phyloP scores from a whole-genome alignment of 1,140 invertebrate genomes.

The Panagrolaimus sp. region DNA sequence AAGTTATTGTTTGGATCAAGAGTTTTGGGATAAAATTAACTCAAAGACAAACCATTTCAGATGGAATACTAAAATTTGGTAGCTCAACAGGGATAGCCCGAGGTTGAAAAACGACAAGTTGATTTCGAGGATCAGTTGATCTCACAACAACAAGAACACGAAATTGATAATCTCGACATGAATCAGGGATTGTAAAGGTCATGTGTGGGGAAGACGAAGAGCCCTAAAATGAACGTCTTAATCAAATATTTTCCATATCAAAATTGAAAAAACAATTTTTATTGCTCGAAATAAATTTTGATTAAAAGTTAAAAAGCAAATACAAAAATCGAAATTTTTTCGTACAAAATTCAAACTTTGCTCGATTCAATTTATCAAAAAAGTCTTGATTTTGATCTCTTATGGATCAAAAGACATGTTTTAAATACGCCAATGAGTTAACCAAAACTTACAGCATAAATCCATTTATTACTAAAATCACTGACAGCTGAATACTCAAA shows the following conservation, averaged over 20 bases:
- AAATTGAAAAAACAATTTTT: conserved; percentile 18
- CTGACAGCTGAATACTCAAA: conserved; percentile 40
- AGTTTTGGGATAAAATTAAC: neutral
- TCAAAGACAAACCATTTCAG: conserved; percentile 28
- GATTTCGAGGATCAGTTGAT: conserved; percentile 33
- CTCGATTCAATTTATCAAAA: no score
- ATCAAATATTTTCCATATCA: no score
- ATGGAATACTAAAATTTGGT: conserved; percentile 32
- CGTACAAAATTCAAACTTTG: no score
- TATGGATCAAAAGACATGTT: no score
- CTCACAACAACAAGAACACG: conserved; percentile 37
- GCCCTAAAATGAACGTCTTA: no score
- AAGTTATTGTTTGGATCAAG: no score
- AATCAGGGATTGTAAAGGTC: conserved; percentile 35
- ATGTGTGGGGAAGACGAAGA: conserved; percentile 42
- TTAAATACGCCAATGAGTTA: no score
- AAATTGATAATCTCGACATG: conserved; percentile 46
- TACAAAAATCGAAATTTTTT: no score
- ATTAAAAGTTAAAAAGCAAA: no score
- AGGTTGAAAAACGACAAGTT: conserved; percentile 36
- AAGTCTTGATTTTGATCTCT: no score
- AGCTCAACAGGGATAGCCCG: conserved; percentile 32
- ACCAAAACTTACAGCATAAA: conserved; percentile 43
- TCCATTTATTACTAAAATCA: conserved; percentile 32
- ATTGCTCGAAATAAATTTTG: no score